Conservation (phyloP, 2,888 invertebrate genomes). For the Cataglyphis albicans region DNA sequence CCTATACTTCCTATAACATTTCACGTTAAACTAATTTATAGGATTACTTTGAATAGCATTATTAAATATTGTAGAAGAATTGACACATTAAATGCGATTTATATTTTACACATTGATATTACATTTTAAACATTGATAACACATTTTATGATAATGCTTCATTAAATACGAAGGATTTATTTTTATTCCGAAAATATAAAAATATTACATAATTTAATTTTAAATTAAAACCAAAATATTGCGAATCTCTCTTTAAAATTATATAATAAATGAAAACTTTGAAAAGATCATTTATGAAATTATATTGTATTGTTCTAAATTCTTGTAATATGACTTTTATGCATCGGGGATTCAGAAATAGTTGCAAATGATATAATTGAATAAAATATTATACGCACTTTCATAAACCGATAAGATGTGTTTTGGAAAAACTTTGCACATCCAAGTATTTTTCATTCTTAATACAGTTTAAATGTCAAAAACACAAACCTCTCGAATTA, state of each 20-base stretch:
- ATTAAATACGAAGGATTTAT: background rate
- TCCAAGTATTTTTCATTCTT: background rate
- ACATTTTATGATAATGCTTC: background rate
- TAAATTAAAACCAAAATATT: slow-evolving; percentile 17
- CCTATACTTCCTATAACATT: slow-evolving; percentile 27
- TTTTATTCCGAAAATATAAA: background rate
- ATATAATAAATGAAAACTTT: background rate
- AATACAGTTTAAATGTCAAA: slow-evolving; percentile 12
- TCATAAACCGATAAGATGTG: background rate
- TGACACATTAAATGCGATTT: background rate
- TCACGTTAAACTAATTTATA: slow-evolving; percentile 30
- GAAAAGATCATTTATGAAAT: background rate
- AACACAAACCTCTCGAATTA: slow-evolving; percentile 7
- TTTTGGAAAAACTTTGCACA: background rate
- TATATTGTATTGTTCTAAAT: background rate
- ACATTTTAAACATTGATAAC: background rate
- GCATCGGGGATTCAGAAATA: background rate
- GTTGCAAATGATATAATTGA: background rate
- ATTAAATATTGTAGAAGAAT: slow-evolving; percentile 8
- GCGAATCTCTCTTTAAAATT: background rate
- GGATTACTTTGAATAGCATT: background rate
- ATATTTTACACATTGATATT: background rate
- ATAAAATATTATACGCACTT: background rate
- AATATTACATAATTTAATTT: slow-evolving; percentile 5
- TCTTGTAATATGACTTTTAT: background rate